Conservation (phyloP, 1,140 invertebrate genomes). For the Rhysida immarginata region DNA sequence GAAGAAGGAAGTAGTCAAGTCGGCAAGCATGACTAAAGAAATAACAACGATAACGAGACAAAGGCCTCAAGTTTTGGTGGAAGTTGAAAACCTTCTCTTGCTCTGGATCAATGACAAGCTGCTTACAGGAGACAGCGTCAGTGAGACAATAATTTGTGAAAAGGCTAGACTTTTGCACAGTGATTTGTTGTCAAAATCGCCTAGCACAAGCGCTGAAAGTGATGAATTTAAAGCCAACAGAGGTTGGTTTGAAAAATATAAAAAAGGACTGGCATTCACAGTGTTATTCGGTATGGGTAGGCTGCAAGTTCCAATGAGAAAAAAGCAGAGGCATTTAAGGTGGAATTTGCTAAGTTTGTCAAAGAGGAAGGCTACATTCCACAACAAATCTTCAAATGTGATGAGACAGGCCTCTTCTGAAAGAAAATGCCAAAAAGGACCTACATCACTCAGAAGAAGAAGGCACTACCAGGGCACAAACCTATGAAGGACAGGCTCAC, state of each 20-base stretch:
- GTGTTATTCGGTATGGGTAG: constrained; percentile 5
- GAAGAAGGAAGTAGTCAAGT: constrained; percentile 9
- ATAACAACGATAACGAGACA: constrained; percentile 2
- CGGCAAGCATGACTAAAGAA: constrained; percentile 4
- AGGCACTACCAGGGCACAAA: constrained; percentile 28
- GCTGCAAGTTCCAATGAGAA: constrained; percentile 2
- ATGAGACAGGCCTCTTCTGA: constrained; percentile 28
- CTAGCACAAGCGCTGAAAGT: constrained; percentile 7
- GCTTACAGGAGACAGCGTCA: constrained; percentile 10
- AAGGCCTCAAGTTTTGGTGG: constrained; percentile 4
- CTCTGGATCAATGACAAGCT: constrained; percentile 12
- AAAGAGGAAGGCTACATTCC: background rate
- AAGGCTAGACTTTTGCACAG: constrained; percentile 3
- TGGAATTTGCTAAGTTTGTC: constrained; percentile 3
- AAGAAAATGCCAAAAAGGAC: constrained; percentile 33
- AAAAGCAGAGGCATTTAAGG: background rate
- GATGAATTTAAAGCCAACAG: constrained; percentile 8
- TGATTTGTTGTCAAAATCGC: constrained; percentile 1
- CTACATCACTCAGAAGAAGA: constrained; percentile 27
- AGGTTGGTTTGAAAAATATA: constrained; percentile 9
- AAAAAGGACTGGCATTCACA: constrained; percentile 8
- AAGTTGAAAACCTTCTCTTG: constrained; percentile 9
- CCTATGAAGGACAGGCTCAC: constrained; percentile 31
- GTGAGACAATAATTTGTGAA: constrained; percentile 9
- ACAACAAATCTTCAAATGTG: constrained; percentile 12